Percentiles rank a stretch among this genome's conserved stretches.
phyloP scores from a whole-genome alignment of 2,113 vertebrate genomes.

The Toxostoma redivivum region DNA sequence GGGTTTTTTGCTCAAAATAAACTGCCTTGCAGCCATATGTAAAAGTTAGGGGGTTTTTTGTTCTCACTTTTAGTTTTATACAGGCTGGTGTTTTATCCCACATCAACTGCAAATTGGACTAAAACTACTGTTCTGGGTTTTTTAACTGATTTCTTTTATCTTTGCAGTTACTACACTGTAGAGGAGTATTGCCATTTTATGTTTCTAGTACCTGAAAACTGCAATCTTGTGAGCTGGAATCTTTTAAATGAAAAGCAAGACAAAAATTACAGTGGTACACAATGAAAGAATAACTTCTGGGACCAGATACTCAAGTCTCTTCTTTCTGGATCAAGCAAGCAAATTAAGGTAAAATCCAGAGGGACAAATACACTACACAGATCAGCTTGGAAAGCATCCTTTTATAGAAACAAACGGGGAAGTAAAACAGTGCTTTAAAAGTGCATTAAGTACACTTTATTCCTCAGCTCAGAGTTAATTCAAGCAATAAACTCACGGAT shows the following conservation, averaged over 20 bases:
- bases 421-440: constrained; percentile 25
- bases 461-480: constrained; percentile 26
- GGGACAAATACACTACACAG: constrained; percentile 11
- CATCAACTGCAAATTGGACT: constrained; percentile 21
- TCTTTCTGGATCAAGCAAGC: constrained; percentile 10
- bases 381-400: constrained; percentile 30
- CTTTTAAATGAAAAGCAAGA: constrained; percentile 6
- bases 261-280: background rate
- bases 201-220: background rate
- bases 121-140: background rate
- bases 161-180: background rate
- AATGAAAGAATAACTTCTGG: background rate
- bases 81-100: background rate
- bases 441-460: constrained; percentile 17
- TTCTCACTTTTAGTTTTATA: background rate
- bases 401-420: constrained; percentile 2
- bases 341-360: constrained; percentile 26
- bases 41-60: background rate
- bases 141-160: constrained; percentile 24
- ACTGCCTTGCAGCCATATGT: constrained; percentile 29
- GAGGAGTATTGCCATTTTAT: background rate
- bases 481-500: constrained; percentile 23
- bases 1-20: background rate
- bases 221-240: background rate
- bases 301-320: background rate